Evolutionary conservation across 1,140 invertebrate species (phyloP), one percentile per base, ranked within the genome.

Genomic region (Drosophila gunungcola): DNA sequence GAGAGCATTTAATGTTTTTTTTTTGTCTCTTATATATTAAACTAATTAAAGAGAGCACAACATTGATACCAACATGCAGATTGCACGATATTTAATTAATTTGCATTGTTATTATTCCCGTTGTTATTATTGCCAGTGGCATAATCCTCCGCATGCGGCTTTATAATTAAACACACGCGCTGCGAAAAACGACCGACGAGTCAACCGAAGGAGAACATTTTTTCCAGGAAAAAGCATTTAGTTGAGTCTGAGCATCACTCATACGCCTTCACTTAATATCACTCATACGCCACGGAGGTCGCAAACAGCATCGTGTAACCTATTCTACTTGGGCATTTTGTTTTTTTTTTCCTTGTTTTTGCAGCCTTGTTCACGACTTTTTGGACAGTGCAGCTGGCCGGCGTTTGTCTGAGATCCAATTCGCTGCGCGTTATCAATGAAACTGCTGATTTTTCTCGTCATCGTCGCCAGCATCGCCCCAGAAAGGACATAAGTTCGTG

Each of bases 381-480:
- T 53, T 38, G 25, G 25, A 25, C 57, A 74, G 49, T 65, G 53
- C 42, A 45, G 60, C 42, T 77, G 67, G 41, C 56, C 68, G 45
- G 16, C 27, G 42, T 69, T 36, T 78, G 69, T 43, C 63, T 76
- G 81, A 81, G 82, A 82, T 74, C 82, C 82, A 86, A 69, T 86
- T 88, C 83, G 82, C 67, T 88, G 74, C 82, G 65, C 82, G 82
- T 86, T 86, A 86, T 86, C 83, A 86, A 86, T 86, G 82, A 74
- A 86, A 85, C 82, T 85, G 81, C 81, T 84, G 73, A 85, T 86
- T 86, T 86, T 86, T 86, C 82, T 86, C 82, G 83, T 75, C 83
- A 75, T 86, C 83, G 70, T 88, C 57, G 75, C 83, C 73, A 86
- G 82, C 82, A 86, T 86, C 82, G 83, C 69, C 75, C 70, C 65